Percentiles rank a stretch among this genome's conserved stretches.
These are phyloP conservation scores for Himalopsyche tibetana DNA, from an alignment of 2,888 invertebrate genomes.

Conservation along the genomic window DNA sequence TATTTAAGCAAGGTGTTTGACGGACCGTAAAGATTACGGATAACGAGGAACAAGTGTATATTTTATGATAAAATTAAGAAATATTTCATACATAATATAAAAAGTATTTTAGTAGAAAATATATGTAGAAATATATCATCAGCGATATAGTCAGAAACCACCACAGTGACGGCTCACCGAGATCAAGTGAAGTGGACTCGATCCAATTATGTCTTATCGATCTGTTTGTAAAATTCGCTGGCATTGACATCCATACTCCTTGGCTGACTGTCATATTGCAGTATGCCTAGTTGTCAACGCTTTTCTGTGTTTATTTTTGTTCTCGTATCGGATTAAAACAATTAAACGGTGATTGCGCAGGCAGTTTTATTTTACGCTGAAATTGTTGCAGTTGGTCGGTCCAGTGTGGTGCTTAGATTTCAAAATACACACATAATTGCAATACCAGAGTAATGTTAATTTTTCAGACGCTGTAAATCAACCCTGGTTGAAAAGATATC, in stretches of 20 bases:
- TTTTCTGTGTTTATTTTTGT: constrained; percentile 6
- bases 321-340: neutral
- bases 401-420: neutral
- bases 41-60: too few relatives aligned
- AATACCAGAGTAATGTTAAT: too few relatives aligned
- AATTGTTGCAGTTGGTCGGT: neutral
- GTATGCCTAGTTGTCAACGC: neutral
- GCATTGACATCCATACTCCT: constrained; percentile 14
- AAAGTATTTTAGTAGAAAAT: too few relatives aligned
- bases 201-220: constrained; percentile 24
- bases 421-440: neutral
- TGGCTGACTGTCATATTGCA: neutral
- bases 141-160: too few relatives aligned
- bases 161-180: too few relatives aligned
- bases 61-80: too few relatives aligned
- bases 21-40: too few relatives aligned
- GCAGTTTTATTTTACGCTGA: neutral
- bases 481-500: too few relatives aligned
- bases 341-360: neutral
- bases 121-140: too few relatives aligned
- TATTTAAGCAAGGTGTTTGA: too few relatives aligned
- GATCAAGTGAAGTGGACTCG: neutral
- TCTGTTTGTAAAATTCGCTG: constrained; percentile 2
- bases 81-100: too few relatives aligned
- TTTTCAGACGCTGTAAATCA: too few relatives aligned